phyloP scores from a whole-genome alignment of 2,113 vertebrate species.

The Gymnogyps californianus region DNA sequence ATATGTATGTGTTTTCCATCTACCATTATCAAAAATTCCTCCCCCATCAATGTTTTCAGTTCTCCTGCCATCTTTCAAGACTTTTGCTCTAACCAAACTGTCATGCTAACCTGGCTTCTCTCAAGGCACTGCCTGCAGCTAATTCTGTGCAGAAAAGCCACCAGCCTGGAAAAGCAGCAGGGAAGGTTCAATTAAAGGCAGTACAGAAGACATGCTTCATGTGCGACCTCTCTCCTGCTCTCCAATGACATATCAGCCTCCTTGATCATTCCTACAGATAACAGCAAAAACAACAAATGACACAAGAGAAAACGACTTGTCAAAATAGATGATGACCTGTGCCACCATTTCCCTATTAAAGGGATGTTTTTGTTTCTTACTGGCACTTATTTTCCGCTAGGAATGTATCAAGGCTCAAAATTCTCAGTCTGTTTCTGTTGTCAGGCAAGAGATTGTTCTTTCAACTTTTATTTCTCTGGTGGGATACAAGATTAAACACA shows the following conservation, averaged over 20 bases:
- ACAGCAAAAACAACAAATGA: not conserved
- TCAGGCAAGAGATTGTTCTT: not conserved
- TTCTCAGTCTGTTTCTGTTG: not conserved
- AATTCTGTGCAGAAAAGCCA: not conserved
- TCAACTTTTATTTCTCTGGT: not conserved
- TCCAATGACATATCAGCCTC: not conserved
- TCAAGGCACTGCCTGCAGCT: not conserved
- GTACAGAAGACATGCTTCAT: not conserved
- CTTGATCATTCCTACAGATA: slow-evolving; percentile 29
- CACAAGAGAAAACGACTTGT: slow-evolving; percentile 1
- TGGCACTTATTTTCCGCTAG: not conserved
- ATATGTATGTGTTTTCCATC: not conserved
- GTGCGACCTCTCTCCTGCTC: not conserved
- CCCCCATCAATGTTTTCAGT: not conserved
- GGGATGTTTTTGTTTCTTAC: not conserved
- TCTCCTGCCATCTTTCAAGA: not conserved
- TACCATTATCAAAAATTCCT: not conserved
- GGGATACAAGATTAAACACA: not conserved
- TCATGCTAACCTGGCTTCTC: not conserved
- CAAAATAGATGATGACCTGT: not conserved
- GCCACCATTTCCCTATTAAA: not conserved
- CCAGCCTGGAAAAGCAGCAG: not conserved
- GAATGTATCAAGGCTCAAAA: not conserved
- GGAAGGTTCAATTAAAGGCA: slow-evolving; percentile 17
- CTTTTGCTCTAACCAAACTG: not conserved